Conservation (phyloP, 2,888 invertebrate species). For the Harpalus rufipes region DNA sequence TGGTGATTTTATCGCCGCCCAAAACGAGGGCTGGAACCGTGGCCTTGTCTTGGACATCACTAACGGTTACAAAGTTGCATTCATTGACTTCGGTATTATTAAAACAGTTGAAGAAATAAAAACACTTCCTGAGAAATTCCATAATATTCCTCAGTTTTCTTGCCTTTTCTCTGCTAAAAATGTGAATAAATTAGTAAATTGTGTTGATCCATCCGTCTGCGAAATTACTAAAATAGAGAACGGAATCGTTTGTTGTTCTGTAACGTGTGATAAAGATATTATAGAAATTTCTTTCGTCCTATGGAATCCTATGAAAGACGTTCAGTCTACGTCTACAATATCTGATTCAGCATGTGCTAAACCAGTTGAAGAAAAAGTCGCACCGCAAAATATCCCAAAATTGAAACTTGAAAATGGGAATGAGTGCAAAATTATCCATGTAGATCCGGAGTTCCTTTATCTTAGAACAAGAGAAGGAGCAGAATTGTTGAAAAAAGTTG, state of each 20-base stretch:
- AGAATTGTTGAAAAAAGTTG: constrained; percentile 12
- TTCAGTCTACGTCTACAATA: background rate
- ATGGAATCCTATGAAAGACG: constrained; percentile 16
- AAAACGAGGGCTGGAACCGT: constrained; percentile 68
- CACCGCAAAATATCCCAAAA: background rate
- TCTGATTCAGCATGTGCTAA: background rate
- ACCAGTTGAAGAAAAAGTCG: background rate
- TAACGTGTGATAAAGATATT: background rate
- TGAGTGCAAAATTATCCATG: constrained; percentile 16
- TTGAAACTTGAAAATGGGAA: constrained; percentile 50
- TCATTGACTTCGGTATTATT: constrained; percentile 69
- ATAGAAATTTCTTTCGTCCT: background rate
- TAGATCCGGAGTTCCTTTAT: constrained; percentile 17
- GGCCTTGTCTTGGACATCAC: constrained; percentile 66
- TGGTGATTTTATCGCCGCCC: constrained; percentile 68
- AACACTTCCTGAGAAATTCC: constrained; percentile 65
- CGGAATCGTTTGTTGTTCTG: background rate
- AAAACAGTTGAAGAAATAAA: constrained; percentile 63
- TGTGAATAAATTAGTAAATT: background rate
- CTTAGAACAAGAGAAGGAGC: constrained; percentile 50
- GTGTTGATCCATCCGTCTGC: background rate
- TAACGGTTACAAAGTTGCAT: constrained; percentile 67
- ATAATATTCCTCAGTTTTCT: constrained; percentile 68
- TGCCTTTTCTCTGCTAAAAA: constrained; percentile 57
- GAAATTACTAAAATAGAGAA: constrained; percentile 17